Conservation (phyloP, 2,797 vertebrate species). For the Antennarius maculatus region DNA sequence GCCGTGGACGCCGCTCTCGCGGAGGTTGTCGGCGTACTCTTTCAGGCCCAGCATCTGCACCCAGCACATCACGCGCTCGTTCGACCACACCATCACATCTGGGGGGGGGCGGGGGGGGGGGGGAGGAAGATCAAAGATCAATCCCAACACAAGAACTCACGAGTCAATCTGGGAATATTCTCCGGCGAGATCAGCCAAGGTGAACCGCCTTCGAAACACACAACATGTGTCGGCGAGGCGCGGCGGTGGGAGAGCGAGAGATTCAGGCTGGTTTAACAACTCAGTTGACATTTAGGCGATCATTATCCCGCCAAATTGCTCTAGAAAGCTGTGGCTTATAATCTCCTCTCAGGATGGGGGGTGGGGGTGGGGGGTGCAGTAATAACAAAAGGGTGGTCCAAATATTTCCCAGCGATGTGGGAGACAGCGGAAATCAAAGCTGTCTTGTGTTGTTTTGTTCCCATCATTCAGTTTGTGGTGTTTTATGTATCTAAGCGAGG, state of each 20-base stretch:
- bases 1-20: constrained; percentile 91
- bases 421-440: constrained; percentile 13
- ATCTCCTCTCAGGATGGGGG: constrained; percentile 10
- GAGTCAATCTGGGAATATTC: constrained; percentile 19
- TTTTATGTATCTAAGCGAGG: neutral
- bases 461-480: neutral
- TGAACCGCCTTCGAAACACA: constrained; percentile 26
- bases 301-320: constrained; percentile 28
- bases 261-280: constrained; percentile 46
- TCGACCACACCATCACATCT: constrained; percentile 98
- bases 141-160: neutral
- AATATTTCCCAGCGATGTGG: constrained; percentile 21
- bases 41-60: constrained; percentile 90
- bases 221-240: constrained; percentile 38
- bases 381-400: constrained; percentile 37
- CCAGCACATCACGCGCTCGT: constrained; percentile 94
- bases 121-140: neutral
- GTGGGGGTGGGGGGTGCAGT: neutral
- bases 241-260: constrained; percentile 26
- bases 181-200: constrained; percentile 23
- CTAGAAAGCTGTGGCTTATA: constrained; percentile 23
- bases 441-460: constrained; percentile 12
- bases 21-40: constrained; percentile 92
- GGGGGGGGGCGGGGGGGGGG: neutral
- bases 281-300: constrained; percentile 54